Percentiles rank a stretch among this genome's conserved stretches.
Conservation (phyloP, 1,140 invertebrate species). For the Drosophila biarmipes region DNA sequence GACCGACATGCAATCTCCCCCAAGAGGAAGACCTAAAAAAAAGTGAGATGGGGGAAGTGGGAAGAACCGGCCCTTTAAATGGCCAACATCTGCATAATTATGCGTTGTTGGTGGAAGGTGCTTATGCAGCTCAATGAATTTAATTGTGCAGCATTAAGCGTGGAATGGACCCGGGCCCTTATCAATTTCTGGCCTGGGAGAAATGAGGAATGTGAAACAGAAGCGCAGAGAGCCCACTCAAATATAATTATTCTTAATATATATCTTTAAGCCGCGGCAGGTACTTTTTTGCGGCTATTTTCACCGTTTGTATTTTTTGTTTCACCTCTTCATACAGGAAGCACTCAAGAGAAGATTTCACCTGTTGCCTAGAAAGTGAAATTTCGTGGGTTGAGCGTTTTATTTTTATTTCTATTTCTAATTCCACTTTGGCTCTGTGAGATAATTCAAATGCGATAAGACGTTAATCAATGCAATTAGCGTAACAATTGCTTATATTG, state of each 20-base stretch:
- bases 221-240: constrained; percentile 17
- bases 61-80: constrained; percentile 27
- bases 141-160: constrained; percentile 43
- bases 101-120: constrained; percentile 45
- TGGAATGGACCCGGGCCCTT: constrained; percentile 19
- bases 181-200: constrained; percentile 45
- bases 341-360: constrained; percentile 34
- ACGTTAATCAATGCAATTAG: constrained; percentile 45
- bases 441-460: constrained; percentile 30
- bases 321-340: constrained; percentile 26
- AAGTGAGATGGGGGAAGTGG: neutral
- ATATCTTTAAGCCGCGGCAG: constrained; percentile 21
- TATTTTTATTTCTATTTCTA: constrained; percentile 8
- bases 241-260: constrained; percentile 54
- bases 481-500: constrained; percentile 42
- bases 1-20: constrained; percentile 39
- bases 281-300: constrained; percentile 33
- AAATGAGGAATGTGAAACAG: constrained; percentile 35
- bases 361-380: constrained; percentile 48
- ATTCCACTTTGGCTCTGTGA: constrained; percentile 6
- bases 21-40: constrained; percentile 14
- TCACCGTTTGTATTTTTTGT: constrained; percentile 24
- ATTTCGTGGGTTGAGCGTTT: constrained; percentile 16
- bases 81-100: constrained; percentile 53
- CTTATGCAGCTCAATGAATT: constrained; percentile 54